Evolutionary conservation across 1,140 invertebrate genomes (phyloP), one percentile per base, ranked within the genome.

Genomic region (Formica exsecta): DNA sequence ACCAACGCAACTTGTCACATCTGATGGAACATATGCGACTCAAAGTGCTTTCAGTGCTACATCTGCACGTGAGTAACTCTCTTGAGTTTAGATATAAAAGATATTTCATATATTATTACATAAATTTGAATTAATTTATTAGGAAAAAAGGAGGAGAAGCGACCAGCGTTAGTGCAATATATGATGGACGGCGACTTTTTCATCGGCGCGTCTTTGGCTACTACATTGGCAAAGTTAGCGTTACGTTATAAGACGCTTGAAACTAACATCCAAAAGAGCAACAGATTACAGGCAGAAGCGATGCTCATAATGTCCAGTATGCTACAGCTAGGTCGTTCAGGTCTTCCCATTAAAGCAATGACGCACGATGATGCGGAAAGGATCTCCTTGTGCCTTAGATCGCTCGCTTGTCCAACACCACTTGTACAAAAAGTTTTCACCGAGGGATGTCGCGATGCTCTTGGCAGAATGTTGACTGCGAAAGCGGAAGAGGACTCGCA

Each of bases 1-100:
- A 57, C 95, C 96, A 8, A 95, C 96, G 1, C 97, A 97, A 87
- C 94, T 98, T 48, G 98, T 99, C n/a, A 99, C 98, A 54, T 99
- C 98, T 38, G 99, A 99, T 96, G 99, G 99, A 62, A 99, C 99
- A 5, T 99, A 99, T 94, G 99, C 99, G 44, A 98, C 98, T 4
- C 99, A 99, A 94, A 99, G 98, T 90, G 99, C 98, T 70, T 99
- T 99, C 94, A 99, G 97, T 93, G 96, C 98, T 85, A 95, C 97
- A 22, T 87, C 90, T 51, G 65, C 89, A 62, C 90, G 94, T 94
- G 83, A 41, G 54, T 51, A 73, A 41, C 16, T 64, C 16, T 64
- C 22, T 22, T 22, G 22, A 22, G 22, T 19, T 36, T 54, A 54
- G 25, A 54, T 73, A 25, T 44, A 59, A 9, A 25, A 25, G 11